Conservation (phyloP, 2,888 invertebrate genomes). For the Drosophila neotestacea region DNA sequence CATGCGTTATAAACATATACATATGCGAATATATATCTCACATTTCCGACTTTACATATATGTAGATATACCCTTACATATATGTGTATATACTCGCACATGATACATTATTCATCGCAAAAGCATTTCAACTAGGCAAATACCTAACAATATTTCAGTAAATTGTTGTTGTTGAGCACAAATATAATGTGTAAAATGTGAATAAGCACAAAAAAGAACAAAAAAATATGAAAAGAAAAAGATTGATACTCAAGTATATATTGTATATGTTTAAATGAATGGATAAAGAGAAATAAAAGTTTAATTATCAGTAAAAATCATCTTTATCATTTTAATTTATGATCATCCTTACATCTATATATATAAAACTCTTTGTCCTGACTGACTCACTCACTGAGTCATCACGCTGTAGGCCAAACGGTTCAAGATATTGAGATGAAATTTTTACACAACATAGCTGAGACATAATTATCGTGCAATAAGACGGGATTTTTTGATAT, state of each 20-base stretch:
- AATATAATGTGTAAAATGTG: conserved; percentile 25
- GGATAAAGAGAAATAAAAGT: conserved; percentile 67
- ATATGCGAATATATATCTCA: conserved; percentile 41
- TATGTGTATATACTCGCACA: conserved; percentile 14
- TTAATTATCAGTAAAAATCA: conserved; percentile 35
- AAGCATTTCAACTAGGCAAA: conserved; percentile 72
- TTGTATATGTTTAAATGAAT: conserved; percentile 60
- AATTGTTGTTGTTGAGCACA: conserved; percentile 65
- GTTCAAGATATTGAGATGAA: no score
- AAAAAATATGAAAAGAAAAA: conserved; percentile 39
- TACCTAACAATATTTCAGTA: conserved; percentile 48
- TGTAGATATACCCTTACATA: conserved; percentile 26
- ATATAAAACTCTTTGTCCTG: no score
- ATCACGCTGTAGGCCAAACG: no score
- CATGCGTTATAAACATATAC: conserved; percentile 75
- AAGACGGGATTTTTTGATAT: no score
- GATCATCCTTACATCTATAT: neutral
- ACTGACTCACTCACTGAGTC: no score
- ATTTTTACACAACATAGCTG: no score
- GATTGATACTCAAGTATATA: conserved; percentile 71
- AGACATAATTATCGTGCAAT: no score
- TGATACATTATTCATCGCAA: conserved; percentile 47
- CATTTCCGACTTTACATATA: conserved; percentile 19
- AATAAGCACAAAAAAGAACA: conserved; percentile 27
- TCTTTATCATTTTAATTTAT: neutral